Evolutionary conservation across 2,888 invertebrate genomes (phyloP).

Genomic region (Halocaridina rubra): DNA sequence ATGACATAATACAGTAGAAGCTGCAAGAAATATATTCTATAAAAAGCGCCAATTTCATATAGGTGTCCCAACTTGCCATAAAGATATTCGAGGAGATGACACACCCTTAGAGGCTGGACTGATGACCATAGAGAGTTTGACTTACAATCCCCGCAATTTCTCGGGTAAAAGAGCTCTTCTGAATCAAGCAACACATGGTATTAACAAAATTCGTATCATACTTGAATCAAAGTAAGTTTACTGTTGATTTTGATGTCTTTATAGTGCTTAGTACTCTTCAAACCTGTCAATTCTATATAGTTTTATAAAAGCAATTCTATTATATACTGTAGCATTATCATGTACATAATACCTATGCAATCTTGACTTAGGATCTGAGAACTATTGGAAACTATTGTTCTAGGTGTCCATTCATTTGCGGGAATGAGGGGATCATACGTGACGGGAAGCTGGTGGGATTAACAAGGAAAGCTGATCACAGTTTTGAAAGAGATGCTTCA

Average conservation of each 20-base stretch:
- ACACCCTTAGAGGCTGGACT: constrained; percentile 88
- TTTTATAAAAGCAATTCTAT: too few relatives aligned
- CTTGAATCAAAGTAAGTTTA: not conserved
- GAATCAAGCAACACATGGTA: not conserved
- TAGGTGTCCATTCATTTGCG: not conserved
- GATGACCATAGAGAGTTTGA: constrained; percentile 66
- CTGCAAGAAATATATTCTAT: too few relatives aligned
- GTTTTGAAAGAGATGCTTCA: not conserved
- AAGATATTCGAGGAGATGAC: constrained; percentile 83
- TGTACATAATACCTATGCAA: too few relatives aligned
- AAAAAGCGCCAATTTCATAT: constrained; percentile 70
- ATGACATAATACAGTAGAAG: too few relatives aligned
- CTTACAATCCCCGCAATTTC: not conserved
- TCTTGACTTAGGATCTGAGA: too few relatives aligned
- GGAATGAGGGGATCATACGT: not conserved
- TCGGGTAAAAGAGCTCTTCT: not conserved
- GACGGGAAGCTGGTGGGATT: not conserved
- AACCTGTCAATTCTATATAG: too few relatives aligned
- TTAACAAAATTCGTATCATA: not conserved
- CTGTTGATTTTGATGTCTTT: too few relatives aligned
- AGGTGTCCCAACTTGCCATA: constrained; percentile 86
- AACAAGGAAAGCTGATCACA: not conserved
- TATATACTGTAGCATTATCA: too few relatives aligned
- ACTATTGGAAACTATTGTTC: too few relatives aligned
- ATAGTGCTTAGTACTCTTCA: too few relatives aligned